Conservation (phyloP, 2,888 invertebrate genomes). For the Pinctada fucata region DNA sequence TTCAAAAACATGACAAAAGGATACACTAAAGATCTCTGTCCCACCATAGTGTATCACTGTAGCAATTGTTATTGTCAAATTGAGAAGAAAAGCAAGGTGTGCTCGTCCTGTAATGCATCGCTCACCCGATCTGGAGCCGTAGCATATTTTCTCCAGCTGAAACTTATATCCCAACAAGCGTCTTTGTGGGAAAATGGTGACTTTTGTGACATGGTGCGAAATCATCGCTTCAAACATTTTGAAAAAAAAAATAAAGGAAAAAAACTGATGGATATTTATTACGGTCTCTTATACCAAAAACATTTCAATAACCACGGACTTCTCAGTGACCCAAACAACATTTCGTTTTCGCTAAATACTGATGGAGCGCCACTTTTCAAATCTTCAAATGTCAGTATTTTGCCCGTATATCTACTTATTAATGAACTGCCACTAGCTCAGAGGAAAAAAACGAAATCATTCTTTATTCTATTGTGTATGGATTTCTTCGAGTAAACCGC, state of each 20-base stretch:
- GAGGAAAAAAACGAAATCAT: constrained; percentile 18
- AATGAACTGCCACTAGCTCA: constrained; percentile 32
- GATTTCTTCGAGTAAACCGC: constrained; percentile 18
- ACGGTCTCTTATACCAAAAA: constrained; percentile 29
- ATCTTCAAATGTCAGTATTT: constrained; percentile 25
- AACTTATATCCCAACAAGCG: constrained; percentile 26
- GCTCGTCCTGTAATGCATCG: constrained; percentile 15
- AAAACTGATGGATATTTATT: constrained; percentile 25
- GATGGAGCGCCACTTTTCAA: constrained; percentile 31
- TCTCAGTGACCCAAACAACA: constrained; percentile 24
- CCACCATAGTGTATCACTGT: constrained; percentile 14
- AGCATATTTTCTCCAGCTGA: constrained; percentile 35
- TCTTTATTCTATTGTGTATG: constrained; percentile 23
- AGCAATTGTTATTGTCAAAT: constrained; percentile 5
- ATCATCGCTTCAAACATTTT: constrained; percentile 33
- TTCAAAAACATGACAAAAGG: neutral
- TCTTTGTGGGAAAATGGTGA: constrained; percentile 29
- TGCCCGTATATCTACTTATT: constrained; percentile 37
- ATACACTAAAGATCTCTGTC: neutral
- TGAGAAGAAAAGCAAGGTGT: constrained; percentile 2
- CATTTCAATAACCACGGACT: constrained; percentile 16
- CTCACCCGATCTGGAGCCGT: constrained; percentile 11
- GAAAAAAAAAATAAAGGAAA: constrained; percentile 13
- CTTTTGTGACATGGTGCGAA: constrained; percentile 24
- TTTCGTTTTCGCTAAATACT: constrained; percentile 34